Evolutionary conservation across 1,140 invertebrate species (phyloP).

Genomic region (Delia radicum): DNA sequence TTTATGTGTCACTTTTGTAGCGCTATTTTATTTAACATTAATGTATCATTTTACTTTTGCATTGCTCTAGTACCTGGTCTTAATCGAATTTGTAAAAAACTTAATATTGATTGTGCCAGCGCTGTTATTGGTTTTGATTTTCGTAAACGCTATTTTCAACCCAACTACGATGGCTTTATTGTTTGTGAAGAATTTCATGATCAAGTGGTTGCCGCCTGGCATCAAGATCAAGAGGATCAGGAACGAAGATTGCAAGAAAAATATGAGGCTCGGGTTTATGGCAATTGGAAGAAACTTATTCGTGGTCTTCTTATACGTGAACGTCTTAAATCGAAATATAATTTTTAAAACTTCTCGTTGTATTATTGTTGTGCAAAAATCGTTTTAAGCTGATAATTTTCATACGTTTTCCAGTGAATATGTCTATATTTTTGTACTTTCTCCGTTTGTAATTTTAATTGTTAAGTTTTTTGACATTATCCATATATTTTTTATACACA

Average conservation of each 20-base stretch:
- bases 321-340: conserved; percentile 77
- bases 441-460: too few species aligned
- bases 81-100: conserved; percentile 81
- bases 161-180: conserved; percentile 87
- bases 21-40: too few species aligned
- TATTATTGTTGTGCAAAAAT: neutral
- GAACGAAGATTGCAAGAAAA: conserved; percentile 72
- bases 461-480: too few species aligned
- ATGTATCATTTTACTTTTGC: neutral
- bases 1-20: too few species aligned
- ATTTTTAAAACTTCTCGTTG: conserved; percentile 57
- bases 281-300: conserved; percentile 87
- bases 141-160: conserved; percentile 79
- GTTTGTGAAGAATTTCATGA: conserved; percentile 90
- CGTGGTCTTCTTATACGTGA: conserved; percentile 83
- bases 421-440: too few species aligned
- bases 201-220: conserved; percentile 84
- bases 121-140: conserved; percentile 96
- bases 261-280: conserved; percentile 77
- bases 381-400: conserved; percentile 17
- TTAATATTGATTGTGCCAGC: conserved; percentile 91
- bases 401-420: too few species aligned
- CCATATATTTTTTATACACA: too few species aligned
- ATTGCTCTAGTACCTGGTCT: conserved; percentile 74
- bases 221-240: conserved; percentile 75